These are phyloP conservation scores for Geothlypis trichas DNA, from an alignment of 2,113 vertebrate species.

Conservation along the genomic window DNA sequence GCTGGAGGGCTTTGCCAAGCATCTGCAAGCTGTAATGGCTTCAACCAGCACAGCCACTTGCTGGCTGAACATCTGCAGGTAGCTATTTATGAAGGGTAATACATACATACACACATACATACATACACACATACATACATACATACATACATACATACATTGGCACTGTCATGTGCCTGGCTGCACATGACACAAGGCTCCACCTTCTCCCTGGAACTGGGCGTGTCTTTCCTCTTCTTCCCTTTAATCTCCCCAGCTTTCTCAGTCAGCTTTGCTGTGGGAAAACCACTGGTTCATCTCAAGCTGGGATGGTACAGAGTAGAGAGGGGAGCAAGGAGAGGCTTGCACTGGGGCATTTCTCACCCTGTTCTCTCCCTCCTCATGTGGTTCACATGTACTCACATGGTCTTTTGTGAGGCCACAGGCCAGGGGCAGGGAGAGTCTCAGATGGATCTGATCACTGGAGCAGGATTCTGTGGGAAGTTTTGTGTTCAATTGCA, in stretches of 20 bases:
- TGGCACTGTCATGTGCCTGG: not conserved
- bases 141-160: not conserved
- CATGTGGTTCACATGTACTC: not conserved
- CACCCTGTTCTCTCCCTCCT: not conserved
- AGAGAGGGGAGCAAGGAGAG: not conserved
- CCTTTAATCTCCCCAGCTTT: not conserved
- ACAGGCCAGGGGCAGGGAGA: constrained; percentile 8
- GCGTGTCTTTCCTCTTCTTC: not conserved
- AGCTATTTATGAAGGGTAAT: constrained; percentile 39
- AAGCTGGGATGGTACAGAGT: not conserved
- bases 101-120: not conserved
- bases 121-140: not conserved
- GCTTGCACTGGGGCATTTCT: not conserved
- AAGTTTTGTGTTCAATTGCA: constrained; percentile 73
- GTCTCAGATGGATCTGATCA: constrained; percentile 8
- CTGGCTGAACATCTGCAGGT: constrained; percentile 8
- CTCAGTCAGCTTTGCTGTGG: not conserved
- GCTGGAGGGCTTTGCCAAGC: not conserved
- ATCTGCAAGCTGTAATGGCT: constrained; percentile 38
- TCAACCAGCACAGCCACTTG: constrained; percentile 14
- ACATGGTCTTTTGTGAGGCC: constrained; percentile 15
- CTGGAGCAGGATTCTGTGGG: constrained; percentile 28
- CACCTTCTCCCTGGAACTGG: not conserved
- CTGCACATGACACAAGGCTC: not conserved
- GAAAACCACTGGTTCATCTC: not conserved